Base-by-base conservation (phyloP, 2,113 vertebrate species). In the Malurus cyaneus region DNA sequence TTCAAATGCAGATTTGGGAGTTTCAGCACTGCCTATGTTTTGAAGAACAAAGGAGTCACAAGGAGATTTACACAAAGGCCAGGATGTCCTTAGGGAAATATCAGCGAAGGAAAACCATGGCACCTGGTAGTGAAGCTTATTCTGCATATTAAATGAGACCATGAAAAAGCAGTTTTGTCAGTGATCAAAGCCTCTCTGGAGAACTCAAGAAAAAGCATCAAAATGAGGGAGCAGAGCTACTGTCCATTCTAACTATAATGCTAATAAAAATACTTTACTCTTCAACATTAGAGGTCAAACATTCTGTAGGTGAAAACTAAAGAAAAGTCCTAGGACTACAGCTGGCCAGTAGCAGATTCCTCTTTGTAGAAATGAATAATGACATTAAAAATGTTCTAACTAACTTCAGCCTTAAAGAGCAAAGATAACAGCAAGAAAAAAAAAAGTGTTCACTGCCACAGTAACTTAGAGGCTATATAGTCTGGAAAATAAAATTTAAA, bases 121-220 rank as follows among this genome's bases (percentile, higher is more conserved):
- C 77, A 94, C 80, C 85, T 77, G 71, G 57, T 53, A 80, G 64
- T 74, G 84, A 86, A 95, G 44, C 54, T 95, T 96, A 69, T 93
- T 94, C 93, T 94, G 81, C 79, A 89, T 96, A 90, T 88, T 73
- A 86, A 92, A 90, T 56, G n/a, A 69, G 64, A 57, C 60, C 31
- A 88, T 74, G 80, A 76, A 83, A 96, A 93, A 92, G 26, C 60
- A 88, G 31, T 93, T 95, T 90, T 94, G 42, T 34, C 47, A 60
- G 13, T 64, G 79, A 94, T 92, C 69, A 96, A 92, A 92, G 69
- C 14, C 12, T 64, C 50, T 81, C 78, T 86, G 57, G n/a, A 91
- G 73, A 93, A 82, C 73, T 77, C 32, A 71, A 54, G 64, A 76
- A 84, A 87, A 86, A 56, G 1, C 66, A 74, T 44, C 39, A 82